Evolutionary conservation across 2,888 invertebrate species (phyloP).

Genomic region (Liodrosophila aerea): DNA sequence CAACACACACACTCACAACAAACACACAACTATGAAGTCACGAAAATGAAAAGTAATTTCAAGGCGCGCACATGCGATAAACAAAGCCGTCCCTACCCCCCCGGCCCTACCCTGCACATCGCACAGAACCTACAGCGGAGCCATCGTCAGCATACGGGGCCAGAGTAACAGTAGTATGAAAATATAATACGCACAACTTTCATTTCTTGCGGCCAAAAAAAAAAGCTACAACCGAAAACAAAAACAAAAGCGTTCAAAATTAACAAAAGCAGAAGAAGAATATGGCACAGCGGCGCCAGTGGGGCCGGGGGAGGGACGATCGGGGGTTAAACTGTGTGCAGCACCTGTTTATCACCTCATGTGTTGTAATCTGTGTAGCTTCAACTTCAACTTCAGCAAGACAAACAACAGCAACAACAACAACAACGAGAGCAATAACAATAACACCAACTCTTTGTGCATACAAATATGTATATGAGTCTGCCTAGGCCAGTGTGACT

Average conservation of each 20-base stretch:
- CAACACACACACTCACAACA: conserved; percentile 18
- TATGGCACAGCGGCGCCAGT: conserved; percentile 38
- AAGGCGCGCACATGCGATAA: conserved; percentile 70
- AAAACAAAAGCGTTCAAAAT: conserved; percentile 68
- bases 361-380: conserved; percentile 70
- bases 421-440: conserved; percentile 37
- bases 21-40: conserved; percentile 52
- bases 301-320: conserved; percentile 2
- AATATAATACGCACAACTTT: conserved; percentile 72
- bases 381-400: conserved; percentile 36
- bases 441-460: conserved; percentile 19
- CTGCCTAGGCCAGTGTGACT: neutral
- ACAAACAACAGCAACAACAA: conserved; percentile 31
- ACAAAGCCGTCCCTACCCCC: conserved; percentile 39
- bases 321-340: conserved; percentile 49
- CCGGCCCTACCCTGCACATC: conserved; percentile 4
- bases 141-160: conserved; percentile 48
- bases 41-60: conserved; percentile 72
- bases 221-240: conserved; percentile 18
- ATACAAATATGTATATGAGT: conserved; percentile 12
- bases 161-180: conserved; percentile 71
- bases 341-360: conserved; percentile 73
- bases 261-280: conserved; percentile 63
- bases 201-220: conserved; percentile 65
- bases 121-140: conserved; percentile 21